These are phyloP conservation scores for Syngnathus typhle DNA, from an alignment of 2,113 vertebrate species.

Conservation along the genomic window DNA sequence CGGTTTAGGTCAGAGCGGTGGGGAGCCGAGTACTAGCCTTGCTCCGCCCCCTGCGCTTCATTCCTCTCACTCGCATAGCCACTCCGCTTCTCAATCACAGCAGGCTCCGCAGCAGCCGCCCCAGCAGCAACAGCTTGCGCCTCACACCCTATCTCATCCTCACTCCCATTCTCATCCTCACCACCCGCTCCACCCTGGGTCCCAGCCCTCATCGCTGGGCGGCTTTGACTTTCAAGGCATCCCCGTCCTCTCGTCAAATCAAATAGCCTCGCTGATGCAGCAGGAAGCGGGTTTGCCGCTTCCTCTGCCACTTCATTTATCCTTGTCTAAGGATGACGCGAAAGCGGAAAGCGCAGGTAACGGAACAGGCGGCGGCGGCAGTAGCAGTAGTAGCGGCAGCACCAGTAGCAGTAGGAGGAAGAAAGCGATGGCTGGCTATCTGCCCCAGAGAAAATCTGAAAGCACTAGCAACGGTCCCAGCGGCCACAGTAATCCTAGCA, in stretches of 20 bases:
- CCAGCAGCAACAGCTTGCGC: slow-evolving; percentile 72
- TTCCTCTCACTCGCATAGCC: slow-evolving; percentile 70
- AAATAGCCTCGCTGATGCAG: slow-evolving; percentile 75
- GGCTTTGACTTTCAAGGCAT: slow-evolving; percentile 79
- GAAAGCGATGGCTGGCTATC: slow-evolving; percentile 78
- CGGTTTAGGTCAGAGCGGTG: slow-evolving; percentile 68
- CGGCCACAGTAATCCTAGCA: slow-evolving; percentile 65
- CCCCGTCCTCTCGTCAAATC: slow-evolving; percentile 77
- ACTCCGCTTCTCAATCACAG: slow-evolving; percentile 65
- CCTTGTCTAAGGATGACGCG: slow-evolving; percentile 73
- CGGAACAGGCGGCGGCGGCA: slow-evolving; percentile 58
- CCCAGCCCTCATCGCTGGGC: slow-evolving; percentile 69
- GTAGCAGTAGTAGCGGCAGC: slow-evolving; percentile 49
- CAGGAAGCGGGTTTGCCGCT: slow-evolving; percentile 75
- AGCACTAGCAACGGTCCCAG: slow-evolving; percentile 52
- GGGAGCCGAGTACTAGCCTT: slow-evolving; percentile 67
- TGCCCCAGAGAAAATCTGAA: slow-evolving; percentile 76
- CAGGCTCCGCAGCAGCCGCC: slow-evolving; percentile 62
- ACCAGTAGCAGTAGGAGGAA: slow-evolving; percentile 72
- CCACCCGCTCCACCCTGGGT: slow-evolving; percentile 71
- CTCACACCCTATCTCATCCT: slow-evolving; percentile 71
- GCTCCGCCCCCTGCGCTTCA: slow-evolving; percentile 74
- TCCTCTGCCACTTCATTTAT: slow-evolving; percentile 72
- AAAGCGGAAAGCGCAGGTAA: slow-evolving; percentile 66
- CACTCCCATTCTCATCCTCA: slow-evolving; percentile 71